Conservation (phyloP, 1,140 invertebrate genomes). For the Galleria mellonella region DNA sequence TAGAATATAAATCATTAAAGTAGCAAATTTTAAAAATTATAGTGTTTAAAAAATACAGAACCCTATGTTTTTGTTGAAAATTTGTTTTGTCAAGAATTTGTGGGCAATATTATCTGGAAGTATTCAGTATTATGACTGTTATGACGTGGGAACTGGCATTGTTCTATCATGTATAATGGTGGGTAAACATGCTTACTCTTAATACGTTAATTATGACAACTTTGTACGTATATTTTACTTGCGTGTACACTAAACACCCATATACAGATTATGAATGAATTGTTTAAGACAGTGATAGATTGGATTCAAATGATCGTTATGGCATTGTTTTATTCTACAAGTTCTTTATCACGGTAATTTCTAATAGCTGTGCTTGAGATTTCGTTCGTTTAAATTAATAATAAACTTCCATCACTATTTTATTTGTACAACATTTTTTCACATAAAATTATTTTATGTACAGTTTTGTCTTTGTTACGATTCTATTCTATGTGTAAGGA, state of each 20-base stretch:
- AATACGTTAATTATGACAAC: slow-evolving; percentile 41
- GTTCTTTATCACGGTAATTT: too few species aligned
- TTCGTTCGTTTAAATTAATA: too few species aligned
- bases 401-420: too few species aligned
- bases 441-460: too few species aligned
- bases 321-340: too few species aligned
- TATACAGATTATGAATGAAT: background rate
- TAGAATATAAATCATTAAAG: too few species aligned
- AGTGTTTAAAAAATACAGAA: background rate
- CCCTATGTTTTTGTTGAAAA: background rate
- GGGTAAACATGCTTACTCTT: slow-evolving; percentile 40
- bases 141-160: slow-evolving; percentile 45
- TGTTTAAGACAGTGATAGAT: background rate
- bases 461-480: too few species aligned
- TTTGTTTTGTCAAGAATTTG: slow-evolving; percentile 1
- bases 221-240: slow-evolving; percentile 16
- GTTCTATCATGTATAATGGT: slow-evolving; percentile 24
- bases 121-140: slow-evolving; percentile 38
- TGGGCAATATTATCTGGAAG: slow-evolving; percentile 23
- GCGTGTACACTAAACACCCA: background rate
- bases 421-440: too few species aligned
- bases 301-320: background rate
- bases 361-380: too few species aligned
- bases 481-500: too few species aligned
- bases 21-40: background rate